Evolutionary conservation across 2,113 vertebrate genomes (phyloP).

Genomic region (Ardeotis arabs): DNA sequence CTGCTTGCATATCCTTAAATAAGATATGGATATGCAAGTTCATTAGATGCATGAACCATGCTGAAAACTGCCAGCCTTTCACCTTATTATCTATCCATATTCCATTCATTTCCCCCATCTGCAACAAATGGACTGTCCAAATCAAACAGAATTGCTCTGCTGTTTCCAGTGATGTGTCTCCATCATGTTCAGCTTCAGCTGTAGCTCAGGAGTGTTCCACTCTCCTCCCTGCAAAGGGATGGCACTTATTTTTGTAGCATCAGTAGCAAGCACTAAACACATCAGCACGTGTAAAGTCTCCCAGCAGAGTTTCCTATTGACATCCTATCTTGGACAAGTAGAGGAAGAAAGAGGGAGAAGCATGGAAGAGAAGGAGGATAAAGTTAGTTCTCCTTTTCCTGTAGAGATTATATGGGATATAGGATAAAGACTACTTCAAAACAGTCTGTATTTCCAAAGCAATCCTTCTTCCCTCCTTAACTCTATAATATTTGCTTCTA

Average conservation of each 20-base stretch:
- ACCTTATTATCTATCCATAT: not conserved
- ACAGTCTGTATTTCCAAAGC: not conserved
- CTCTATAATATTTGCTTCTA: not conserved
- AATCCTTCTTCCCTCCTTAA: not conserved
- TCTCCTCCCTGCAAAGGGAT: not conserved
- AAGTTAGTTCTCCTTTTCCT: not conserved
- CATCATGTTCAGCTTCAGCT: not conserved
- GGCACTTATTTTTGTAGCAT: not conserved
- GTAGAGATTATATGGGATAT: no score
- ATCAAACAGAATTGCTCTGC: not conserved
- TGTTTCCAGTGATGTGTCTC: not conserved
- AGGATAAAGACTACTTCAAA: not conserved
- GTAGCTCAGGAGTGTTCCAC: not conserved
- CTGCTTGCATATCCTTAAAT: not conserved
- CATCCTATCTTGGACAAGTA: not conserved
- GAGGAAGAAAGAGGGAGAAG: not conserved
- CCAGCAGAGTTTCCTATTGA: not conserved
- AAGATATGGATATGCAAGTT: not conserved
- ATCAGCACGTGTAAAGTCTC: not conserved
- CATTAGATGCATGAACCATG: not conserved
- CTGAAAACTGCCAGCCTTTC: not conserved
- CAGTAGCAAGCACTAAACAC: not conserved
- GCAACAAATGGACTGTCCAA: not conserved
- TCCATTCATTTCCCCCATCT: not conserved
- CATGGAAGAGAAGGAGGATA: not conserved